Percentiles rank a stretch among this genome's conserved stretches.
Conservation (phyloP, 2,113 vertebrate species). For the Addax nasomaculatus region DNA sequence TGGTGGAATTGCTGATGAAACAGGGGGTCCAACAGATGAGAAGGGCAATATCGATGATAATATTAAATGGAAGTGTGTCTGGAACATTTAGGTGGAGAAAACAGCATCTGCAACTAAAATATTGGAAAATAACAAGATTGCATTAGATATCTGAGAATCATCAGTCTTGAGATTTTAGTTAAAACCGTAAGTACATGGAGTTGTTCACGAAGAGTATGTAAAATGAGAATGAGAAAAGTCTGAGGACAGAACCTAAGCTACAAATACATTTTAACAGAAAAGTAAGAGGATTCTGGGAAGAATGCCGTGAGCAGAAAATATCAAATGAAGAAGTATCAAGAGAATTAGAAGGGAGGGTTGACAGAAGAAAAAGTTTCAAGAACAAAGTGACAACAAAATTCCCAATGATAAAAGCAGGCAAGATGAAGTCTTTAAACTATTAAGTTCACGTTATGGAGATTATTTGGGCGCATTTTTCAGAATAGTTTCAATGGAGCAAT, state of each 20-base stretch:
- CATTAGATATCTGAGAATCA: background rate
- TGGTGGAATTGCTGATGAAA: background rate
- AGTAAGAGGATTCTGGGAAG: background rate
- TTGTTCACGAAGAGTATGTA: background rate
- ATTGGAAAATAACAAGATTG: background rate
- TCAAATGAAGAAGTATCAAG: background rate
- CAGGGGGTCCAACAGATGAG: background rate
- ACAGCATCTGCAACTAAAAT: background rate
- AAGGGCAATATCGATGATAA: background rate
- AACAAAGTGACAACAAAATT: background rate
- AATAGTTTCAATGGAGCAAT: background rate
- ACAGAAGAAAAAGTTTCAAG: background rate
- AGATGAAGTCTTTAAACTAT: background rate
- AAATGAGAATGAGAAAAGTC: background rate
- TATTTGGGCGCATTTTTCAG: background rate
- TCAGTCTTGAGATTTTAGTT: background rate
- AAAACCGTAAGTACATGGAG: background rate
- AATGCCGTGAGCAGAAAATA: background rate
- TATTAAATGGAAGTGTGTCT: background rate
- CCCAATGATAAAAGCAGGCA: background rate
- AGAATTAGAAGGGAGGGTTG: background rate
- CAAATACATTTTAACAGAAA: background rate
- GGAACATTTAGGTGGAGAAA: background rate
- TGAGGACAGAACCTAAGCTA: background rate
- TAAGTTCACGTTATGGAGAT: background rate